Evolutionary conservation across 1,140 invertebrate species (phyloP).

Genomic region (Brachionus paranguensis): DNA sequence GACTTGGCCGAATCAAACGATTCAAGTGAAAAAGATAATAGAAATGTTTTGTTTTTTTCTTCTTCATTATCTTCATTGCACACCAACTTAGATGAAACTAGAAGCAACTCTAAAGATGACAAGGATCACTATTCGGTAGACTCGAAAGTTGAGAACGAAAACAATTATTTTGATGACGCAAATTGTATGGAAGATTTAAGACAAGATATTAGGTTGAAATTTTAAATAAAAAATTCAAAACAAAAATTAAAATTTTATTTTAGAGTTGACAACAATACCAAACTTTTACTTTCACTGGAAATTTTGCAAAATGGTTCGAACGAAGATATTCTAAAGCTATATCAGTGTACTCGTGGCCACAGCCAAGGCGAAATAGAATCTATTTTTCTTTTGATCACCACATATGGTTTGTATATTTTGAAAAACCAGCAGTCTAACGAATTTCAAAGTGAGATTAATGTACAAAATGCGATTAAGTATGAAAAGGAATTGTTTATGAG

Average conservation of each 20-base stretch:
- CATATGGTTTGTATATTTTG: neutral
- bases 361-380: constrained; percentile 26
- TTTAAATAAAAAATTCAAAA: neutral
- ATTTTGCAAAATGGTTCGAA: constrained; percentile 26
- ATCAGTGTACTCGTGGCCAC: constrained; percentile 20
- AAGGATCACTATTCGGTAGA: neutral
- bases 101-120: neutral
- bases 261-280: constrained; percentile 33
- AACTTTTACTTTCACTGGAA: constrained; percentile 14
- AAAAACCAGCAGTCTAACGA: neutral
- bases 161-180: neutral
- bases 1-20: neutral
- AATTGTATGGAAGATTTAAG: neutral
- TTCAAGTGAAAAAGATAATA: neutral
- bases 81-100: neutral
- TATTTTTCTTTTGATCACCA: constrained; percentile 15
- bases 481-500: constrained; percentile 2
- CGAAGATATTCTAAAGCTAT: constrained; percentile 17
- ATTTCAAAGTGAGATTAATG: neutral
- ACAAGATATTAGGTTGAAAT: neutral
- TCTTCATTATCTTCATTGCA: constrained; percentile 1
- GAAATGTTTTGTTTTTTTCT: neutral
- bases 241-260: neutral
- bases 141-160: neutral
- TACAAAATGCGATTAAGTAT: neutral